These are phyloP conservation scores for Oryzias melastigma DNA, from an alignment of 2,113 vertebrate species.

Conservation along the genomic window DNA sequence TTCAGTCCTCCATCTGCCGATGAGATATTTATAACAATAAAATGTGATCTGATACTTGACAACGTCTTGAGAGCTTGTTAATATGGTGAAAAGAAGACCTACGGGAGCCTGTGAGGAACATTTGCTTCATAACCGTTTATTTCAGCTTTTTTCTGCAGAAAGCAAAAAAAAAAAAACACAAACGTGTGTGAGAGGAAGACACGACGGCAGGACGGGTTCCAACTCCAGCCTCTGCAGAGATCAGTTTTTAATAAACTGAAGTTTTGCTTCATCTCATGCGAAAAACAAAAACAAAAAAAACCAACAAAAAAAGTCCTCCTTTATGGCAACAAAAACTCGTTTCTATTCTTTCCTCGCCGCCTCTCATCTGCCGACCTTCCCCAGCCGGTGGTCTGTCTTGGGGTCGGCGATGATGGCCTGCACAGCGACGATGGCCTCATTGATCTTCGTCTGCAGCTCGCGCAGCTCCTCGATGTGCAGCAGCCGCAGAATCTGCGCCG, in stretches of 20 bases:
- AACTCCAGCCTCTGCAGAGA: no score
- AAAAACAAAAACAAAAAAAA: constrained; percentile 20
- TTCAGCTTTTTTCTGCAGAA: constrained; percentile 2
- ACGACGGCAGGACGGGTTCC: no score
- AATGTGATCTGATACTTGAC: constrained; percentile 67
- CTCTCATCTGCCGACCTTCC: constrained; percentile 95
- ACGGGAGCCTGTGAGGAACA: constrained; percentile 13
- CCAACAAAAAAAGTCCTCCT: constrained; percentile 20
- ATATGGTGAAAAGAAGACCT: neutral
- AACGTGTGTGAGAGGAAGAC: neutral
- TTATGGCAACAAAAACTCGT: constrained; percentile 6
- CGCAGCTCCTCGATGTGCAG: constrained; percentile 97
- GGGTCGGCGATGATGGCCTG: constrained; percentile 97
- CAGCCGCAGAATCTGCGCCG: constrained; percentile 91
- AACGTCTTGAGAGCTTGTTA: no score
- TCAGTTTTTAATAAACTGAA: no score
- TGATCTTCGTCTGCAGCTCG: constrained; percentile 95
- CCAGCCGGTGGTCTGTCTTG: constrained; percentile 96
- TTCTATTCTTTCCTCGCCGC: neutral
- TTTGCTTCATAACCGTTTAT: constrained; percentile 20
- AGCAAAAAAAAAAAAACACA: constrained; percentile 13
- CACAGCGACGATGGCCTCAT: constrained; percentile 96
- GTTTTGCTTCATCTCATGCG: constrained; percentile 6
- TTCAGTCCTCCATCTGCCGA: constrained; percentile 64
- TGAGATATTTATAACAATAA: constrained; percentile 81